Evolutionary conservation across 2,888 invertebrate genomes (phyloP), one percentile per base, ranked within the genome.

Genomic region (Branchipolynoe longqiensis): DNA sequence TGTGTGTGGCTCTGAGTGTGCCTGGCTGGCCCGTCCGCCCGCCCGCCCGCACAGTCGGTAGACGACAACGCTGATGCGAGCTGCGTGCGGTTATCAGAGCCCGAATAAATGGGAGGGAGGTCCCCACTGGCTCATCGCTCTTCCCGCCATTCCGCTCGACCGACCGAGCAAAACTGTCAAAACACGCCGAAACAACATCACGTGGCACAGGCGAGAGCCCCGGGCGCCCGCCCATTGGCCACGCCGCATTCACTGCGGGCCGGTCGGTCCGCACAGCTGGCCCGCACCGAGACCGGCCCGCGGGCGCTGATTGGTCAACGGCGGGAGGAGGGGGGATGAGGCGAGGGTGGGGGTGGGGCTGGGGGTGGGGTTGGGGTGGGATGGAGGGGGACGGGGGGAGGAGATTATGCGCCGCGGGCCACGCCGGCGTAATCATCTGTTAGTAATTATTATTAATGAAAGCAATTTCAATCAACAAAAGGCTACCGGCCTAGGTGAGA

Each of bases 381-480:
- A n/a, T n/a, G n/a, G n/a, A n/a, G n/a, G n/a, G n/a, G n/a, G n/a
- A n/a, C n/a, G n/a, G n/a, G n/a, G n/a, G n/a, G n/a, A n/a, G n/a
- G n/a, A n/a, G n/a, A n/a, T n/a, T n/a, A 62, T n/a, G 69, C 48
- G 25, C 78, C 31, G 78, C n/a, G 22, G 59, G 56, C 33, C 59
- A 28, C 56, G 36, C 82, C 56, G 22, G 58, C 38, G 82, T 82
- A 82, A 82, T 82, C 58, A 82, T 58, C 82, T 58, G 58, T 82
- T 82, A 82, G 56, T 82, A 82, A 82, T 82, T 82, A 82, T 82
- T n/a, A 58, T 82, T 82, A 82, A 82, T 82, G 82, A 82, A 82
- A 58, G 82, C 59, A 56, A 82, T 82, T 82, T 82, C 58, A 82
- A 56, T 82, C 58, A 82, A 58, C 82, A 82, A 82, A n/a, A 48